These are phyloP conservation scores for Salminus brasiliensis DNA, from an alignment of 2,113 vertebrate species.

Conservation along the genomic window DNA sequence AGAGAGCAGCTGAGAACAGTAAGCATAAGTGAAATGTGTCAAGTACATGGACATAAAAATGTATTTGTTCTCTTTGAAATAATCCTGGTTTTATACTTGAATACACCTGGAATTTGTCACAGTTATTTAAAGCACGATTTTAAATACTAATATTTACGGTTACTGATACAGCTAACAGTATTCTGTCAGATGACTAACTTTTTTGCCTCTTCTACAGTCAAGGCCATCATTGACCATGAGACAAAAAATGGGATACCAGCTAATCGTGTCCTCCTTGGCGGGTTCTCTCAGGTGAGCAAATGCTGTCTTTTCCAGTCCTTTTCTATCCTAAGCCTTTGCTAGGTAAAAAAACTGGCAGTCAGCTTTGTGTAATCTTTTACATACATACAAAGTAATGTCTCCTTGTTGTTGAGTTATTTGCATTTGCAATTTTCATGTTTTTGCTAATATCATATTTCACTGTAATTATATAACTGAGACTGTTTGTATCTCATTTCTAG, in stretches of 20 bases:
- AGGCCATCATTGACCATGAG: slow-evolving; percentile 95
- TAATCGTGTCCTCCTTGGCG: slow-evolving; percentile 91
- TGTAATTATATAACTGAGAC: neutral
- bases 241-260: slow-evolving; percentile 94
- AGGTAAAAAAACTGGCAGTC: neutral
- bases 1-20: slow-evolving; percentile 96
- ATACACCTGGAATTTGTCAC: neutral
- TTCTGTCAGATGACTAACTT: neutral
- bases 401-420: too few relatives aligned
- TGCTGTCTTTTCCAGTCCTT: neutral
- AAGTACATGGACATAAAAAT: neutral
- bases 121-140: too few relatives aligned
- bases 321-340: neutral
- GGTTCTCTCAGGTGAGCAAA: slow-evolving; percentile 94
- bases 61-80: neutral
- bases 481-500: slow-evolving; percentile 65
- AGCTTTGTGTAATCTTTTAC: neutral
- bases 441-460: neutral
- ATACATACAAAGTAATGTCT: too few relatives aligned
- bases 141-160: too few relatives aligned
- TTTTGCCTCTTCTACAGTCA: slow-evolving; percentile 77
- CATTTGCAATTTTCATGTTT: neutral
- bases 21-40: slow-evolving; percentile 58
- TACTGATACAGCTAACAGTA: neutral
- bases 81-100: neutral